phyloP scores from a whole-genome alignment of 2,888 invertebrate genomes.

The Apodemia zela region DNA sequence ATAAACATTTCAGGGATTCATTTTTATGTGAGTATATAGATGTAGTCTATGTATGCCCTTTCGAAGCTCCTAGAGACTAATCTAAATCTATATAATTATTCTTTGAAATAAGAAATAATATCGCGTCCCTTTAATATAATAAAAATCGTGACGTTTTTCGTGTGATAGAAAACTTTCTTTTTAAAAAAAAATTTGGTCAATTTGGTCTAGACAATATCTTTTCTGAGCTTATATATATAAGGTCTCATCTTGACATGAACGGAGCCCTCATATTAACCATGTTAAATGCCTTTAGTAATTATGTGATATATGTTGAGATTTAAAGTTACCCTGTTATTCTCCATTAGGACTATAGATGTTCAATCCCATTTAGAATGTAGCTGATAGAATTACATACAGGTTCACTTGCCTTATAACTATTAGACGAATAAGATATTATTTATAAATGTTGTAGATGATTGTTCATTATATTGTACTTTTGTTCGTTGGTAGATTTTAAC shows the following conservation, averaged over 20 bases:
- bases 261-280: not conserved
- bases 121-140: no score
- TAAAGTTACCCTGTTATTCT: conserved; percentile 9
- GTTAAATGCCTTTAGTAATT: conserved; percentile 12
- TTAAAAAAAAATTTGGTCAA: no score
- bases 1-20: no score
- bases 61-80: no score
- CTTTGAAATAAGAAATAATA: no score
- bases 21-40: no score
- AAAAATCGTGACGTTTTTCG: no score
- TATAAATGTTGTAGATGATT: conserved; percentile 21
- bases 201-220: no score
- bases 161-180: no score
- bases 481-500: not conserved
- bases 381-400: conserved; percentile 41
- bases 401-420: conserved; percentile 67
- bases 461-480: not conserved
- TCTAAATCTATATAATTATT: no score
- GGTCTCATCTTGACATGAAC: not conserved
- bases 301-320: conserved; percentile 7
- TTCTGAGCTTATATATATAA: no score
- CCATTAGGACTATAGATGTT: not conserved
- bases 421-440: conserved; percentile 23
- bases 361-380: conserved; percentile 5
- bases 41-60: no score